Conservation (phyloP, 2,797 vertebrate species). For the Alcedo atthis region DNA sequence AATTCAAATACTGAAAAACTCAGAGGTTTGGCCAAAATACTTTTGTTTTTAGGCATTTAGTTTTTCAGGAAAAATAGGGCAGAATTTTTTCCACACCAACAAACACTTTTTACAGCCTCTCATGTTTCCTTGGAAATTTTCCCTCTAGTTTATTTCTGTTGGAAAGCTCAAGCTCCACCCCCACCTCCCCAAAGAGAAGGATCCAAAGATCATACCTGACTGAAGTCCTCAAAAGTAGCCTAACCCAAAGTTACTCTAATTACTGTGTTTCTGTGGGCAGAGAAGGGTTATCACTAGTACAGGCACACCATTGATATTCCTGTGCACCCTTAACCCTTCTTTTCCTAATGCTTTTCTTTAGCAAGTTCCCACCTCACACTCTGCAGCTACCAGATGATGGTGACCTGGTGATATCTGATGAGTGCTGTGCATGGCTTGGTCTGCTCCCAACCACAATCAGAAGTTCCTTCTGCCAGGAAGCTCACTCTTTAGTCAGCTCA, state of each 20-base stretch:
- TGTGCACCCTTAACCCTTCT: not conserved
- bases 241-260: not conserved
- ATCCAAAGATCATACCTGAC: not conserved
- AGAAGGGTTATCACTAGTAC: not conserved
- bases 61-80: conserved; percentile 48
- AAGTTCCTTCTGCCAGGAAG: not conserved
- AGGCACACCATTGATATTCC: not conserved
- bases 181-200: not conserved
- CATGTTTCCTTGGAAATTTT: conserved; percentile 52
- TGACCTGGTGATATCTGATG: not conserved
- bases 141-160: conserved; percentile 49
- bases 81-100: conserved; percentile 33
- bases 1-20: conserved; percentile 29
- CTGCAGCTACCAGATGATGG: not conserved
- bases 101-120: conserved; percentile 38
- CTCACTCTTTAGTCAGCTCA: not conserved
- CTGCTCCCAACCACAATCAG: not conserved
- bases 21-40: not conserved
- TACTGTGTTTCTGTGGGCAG: not conserved
- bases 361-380: rapidly evolving
- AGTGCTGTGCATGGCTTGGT: not conserved
- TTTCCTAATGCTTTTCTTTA: not conserved
- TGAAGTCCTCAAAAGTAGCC: not conserved
- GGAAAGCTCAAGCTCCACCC: not conserved
- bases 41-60: conserved; percentile 12